These are phyloP conservation scores for Glossophaga mutica DNA, from an alignment of 2,797 vertebrate species.

Conservation along the genomic window DNA sequence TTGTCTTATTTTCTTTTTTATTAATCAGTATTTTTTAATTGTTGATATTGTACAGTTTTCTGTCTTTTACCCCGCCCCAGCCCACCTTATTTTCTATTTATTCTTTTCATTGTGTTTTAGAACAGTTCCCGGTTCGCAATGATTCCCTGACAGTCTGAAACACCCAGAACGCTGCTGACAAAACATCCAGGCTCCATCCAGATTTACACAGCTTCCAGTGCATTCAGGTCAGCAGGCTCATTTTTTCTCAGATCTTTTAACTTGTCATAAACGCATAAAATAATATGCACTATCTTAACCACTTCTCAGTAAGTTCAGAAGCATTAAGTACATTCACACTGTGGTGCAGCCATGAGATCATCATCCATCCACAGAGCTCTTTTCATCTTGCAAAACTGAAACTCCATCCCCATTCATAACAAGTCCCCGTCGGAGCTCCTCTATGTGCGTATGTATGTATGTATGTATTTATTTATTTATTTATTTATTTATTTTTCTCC, in stretches of 20 bases:
- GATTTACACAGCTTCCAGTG: background rate
- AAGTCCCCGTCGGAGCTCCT: fast-evolving
- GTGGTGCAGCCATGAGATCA: too few relatives aligned
- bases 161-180: background rate
- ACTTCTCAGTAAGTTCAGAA: background rate
- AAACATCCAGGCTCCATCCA: background rate
- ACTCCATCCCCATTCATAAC: background rate
- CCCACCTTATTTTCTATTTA: background rate
- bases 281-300: background rate
- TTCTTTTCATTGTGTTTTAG: background rate
- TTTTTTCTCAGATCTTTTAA: background rate
- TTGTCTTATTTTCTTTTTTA: background rate
- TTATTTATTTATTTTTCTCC: too few relatives aligned
- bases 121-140: background rate
- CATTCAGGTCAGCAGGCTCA: background rate
- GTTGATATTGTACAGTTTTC: too few relatives aligned
- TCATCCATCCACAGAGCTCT: background rate
- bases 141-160: background rate
- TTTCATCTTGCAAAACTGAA: background rate
- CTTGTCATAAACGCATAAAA: background rate
- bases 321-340: background rate
- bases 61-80: too few relatives aligned
- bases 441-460: too few relatives aligned
- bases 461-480: too few relatives aligned
- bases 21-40: too few relatives aligned